Evolutionary conservation across 2,113 vertebrate genomes (phyloP).

Genomic region (Galbula dea): DNA sequence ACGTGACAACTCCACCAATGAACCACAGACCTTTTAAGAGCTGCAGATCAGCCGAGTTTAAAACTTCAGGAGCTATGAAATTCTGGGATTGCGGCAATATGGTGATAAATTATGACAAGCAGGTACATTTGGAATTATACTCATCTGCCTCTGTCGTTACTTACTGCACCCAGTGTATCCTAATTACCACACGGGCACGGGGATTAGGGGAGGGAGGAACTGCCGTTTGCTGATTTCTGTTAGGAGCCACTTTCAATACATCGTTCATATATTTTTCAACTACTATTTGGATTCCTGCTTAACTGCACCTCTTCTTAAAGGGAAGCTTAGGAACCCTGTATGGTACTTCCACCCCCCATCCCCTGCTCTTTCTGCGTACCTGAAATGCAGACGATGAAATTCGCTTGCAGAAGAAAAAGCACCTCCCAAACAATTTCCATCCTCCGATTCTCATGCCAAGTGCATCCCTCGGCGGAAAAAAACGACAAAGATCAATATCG

Average conservation of each 20-base stretch:
- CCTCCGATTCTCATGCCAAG: constrained; percentile 93
- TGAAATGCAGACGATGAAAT: constrained; percentile 95
- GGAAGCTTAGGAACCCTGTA: not conserved
- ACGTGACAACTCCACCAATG: not conserved
- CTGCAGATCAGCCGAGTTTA: constrained; percentile 37
- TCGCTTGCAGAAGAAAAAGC: constrained; percentile 94
- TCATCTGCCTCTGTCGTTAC: not conserved
- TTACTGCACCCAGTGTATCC: not conserved
- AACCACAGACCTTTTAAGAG: not conserved
- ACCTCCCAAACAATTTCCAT: constrained; percentile 99
- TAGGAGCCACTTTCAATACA: not conserved
- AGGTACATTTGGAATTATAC: not conserved
- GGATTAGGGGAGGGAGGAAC: not conserved
- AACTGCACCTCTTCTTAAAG: not conserved
- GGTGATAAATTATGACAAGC: not conserved
- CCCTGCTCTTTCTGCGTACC: constrained; percentile 79
- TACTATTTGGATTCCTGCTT: not conserved
- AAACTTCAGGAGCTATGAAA: constrained; percentile 61
- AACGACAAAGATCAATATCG: constrained; percentile 79
- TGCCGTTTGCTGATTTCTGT: not conserved
- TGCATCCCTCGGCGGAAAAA: constrained; percentile 87
- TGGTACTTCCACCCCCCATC: not conserved
- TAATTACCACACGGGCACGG: not conserved
- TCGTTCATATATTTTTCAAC: not conserved
- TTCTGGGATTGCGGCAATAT: not conserved